Conservation (phyloP, 1,140 invertebrate genomes). For the Euschistus heros region DNA sequence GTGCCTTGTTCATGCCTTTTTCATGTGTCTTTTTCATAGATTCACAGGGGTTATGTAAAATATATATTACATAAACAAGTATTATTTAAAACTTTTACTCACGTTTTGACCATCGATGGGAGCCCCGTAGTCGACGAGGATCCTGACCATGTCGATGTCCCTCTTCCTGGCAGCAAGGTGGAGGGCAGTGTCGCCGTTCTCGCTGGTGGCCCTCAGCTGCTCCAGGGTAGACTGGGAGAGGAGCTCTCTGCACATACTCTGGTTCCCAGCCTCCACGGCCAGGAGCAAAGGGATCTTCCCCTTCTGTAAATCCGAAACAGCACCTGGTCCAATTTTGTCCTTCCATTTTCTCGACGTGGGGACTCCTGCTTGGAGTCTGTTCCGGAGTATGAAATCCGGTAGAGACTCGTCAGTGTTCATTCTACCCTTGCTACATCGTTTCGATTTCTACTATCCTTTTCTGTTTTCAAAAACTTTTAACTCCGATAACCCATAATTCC, state of each 20-base stretch:
- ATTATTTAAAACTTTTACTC: constrained; percentile 33
- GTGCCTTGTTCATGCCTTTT: no score
- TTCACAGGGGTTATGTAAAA: no score
- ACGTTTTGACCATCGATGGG: constrained; percentile 82
- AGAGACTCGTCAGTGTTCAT: constrained; percentile 3
- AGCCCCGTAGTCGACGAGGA: constrained; percentile 85
- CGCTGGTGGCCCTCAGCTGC: constrained; percentile 60
- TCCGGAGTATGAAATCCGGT: constrained; percentile 41
- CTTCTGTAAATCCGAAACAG: constrained; percentile 47
- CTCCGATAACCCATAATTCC: no score
- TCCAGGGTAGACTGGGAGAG: constrained; percentile 70
- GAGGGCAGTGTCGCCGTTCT: constrained; percentile 74
- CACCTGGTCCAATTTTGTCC: constrained; percentile 8
- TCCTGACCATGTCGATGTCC: constrained; percentile 83
- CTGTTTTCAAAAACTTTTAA: not conserved
- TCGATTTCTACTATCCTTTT: not conserved
- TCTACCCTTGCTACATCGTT: not conserved
- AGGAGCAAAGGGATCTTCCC: constrained; percentile 87
- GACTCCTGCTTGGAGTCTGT: constrained; percentile 41
- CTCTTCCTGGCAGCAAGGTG: constrained; percentile 79
- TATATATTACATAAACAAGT: no score
- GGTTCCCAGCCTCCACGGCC: constrained; percentile 85
- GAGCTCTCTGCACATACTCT: constrained; percentile 83
- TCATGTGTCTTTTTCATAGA: no score
- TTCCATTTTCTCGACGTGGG: constrained; percentile 18